Percentiles rank a stretch among this genome's conserved stretches.
Evolutionary conservation across 2,888 invertebrate genomes (phyloP).

Genomic region (Lepidochrysops patricia): DNA sequence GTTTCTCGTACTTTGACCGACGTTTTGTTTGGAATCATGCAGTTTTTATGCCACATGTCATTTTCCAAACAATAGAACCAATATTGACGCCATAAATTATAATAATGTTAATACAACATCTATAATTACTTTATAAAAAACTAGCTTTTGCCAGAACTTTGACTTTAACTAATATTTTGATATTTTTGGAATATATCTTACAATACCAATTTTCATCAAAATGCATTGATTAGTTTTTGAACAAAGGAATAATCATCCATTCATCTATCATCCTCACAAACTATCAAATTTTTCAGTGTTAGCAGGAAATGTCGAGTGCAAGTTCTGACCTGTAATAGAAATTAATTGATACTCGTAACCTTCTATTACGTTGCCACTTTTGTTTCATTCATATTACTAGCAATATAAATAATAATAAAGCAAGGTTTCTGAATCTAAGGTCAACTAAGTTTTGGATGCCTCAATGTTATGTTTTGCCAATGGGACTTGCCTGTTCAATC

Average conservation of each 20-base stretch:
- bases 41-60: background rate
- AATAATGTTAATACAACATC: background rate
- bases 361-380: background rate
- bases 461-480: background rate
- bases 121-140: background rate
- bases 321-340: too few species aligned
- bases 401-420: too few species aligned
- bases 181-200: too few species aligned
- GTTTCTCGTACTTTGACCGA: conserved; percentile 7
- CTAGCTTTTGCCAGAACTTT: background rate
- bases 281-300: too few species aligned
- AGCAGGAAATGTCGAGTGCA: too few species aligned
- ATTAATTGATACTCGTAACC: too few species aligned
- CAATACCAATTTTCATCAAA: too few species aligned
- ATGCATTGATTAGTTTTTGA: too few species aligned
- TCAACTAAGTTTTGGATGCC: background rate
- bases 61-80: background rate
- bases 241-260: too few species aligned
- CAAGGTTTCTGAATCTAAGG: background rate
- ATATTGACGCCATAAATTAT: background rate
- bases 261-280: too few species aligned
- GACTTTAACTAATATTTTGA: background rate
- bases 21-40: background rate
- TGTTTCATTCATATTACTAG: background rate
- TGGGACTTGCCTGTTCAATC: background rate